Conservation (phyloP, 2,113 vertebrate species). For the Hydropotes inermis region DNA sequence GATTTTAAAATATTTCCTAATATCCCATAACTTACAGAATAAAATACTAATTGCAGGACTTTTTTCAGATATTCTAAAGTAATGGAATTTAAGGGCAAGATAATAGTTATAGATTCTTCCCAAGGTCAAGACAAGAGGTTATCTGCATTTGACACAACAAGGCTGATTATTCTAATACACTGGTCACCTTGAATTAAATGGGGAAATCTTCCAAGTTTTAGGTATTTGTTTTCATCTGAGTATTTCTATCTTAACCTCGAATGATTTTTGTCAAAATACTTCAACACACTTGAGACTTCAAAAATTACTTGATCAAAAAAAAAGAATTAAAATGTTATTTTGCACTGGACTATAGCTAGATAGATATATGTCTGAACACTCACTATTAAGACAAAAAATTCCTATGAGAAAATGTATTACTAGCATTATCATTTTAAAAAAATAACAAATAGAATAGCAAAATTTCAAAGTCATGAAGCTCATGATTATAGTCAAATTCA, state of each 20-base stretch:
- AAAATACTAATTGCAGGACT: background rate
- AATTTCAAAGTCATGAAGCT: constrained; percentile 16
- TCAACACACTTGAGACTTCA: background rate
- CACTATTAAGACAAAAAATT: background rate
- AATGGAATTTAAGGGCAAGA: background rate
- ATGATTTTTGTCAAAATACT: background rate
- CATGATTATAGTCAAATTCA: background rate
- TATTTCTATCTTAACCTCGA: background rate
- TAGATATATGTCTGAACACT: background rate
- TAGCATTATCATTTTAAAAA: background rate
- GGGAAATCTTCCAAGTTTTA: background rate
- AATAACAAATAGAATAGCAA: background rate
- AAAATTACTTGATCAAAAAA: background rate
- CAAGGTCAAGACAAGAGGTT: background rate
- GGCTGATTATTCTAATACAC: background rate
- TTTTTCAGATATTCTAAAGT: background rate
- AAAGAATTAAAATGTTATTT: background rate
- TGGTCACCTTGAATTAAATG: background rate
- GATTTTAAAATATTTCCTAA: constrained; percentile 22
- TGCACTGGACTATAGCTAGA: background rate
- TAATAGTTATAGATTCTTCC: background rate
- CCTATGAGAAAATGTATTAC: background rate
- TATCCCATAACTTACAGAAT: background rate
- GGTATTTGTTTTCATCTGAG: background rate
- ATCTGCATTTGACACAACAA: background rate